Evolutionary conservation across 2,113 vertebrate genomes (phyloP).

Genomic region (Calidris pygmaea): DNA sequence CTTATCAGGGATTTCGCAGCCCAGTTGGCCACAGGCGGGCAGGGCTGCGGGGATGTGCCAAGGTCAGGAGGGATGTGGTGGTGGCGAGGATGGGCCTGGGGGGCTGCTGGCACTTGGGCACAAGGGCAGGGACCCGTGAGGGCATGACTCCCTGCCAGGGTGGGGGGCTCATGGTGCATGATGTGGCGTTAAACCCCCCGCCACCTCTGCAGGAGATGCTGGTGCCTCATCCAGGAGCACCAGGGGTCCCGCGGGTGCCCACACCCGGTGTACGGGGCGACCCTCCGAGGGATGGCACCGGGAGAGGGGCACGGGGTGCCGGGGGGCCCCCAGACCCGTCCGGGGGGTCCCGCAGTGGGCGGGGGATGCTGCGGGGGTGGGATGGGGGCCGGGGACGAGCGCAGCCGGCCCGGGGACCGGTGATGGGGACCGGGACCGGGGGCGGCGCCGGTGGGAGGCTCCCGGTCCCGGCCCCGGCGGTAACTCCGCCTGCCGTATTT

Average conservation of each 20-base stretch:
- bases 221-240: no score
- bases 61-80: not conserved
- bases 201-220: not conserved
- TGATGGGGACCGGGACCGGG: not conserved
- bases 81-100: fast-evolving
- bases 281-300: not conserved
- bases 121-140: not conserved
- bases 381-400: not conserved
- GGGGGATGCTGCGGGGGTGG: not conserved
- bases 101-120: not conserved
- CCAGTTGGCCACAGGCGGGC: not conserved
- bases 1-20: not conserved
- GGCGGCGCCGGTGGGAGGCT: not conserved
- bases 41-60: not conserved
- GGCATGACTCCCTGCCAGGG: not conserved
- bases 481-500: not conserved
- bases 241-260: no score
- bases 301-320: not conserved
- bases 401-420: not conserved
- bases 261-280: fast-evolving
- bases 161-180: fast-evolving
- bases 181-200: not conserved
- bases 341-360: not conserved
- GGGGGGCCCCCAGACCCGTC: not conserved
- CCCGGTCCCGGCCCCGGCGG: not conserved